Percentiles rank a stretch among this genome's conserved stretches.
These are phyloP conservation scores for Stigmatopora nigra DNA, from an alignment of 2,113 vertebrate genomes.

Conservation along the genomic window DNA sequence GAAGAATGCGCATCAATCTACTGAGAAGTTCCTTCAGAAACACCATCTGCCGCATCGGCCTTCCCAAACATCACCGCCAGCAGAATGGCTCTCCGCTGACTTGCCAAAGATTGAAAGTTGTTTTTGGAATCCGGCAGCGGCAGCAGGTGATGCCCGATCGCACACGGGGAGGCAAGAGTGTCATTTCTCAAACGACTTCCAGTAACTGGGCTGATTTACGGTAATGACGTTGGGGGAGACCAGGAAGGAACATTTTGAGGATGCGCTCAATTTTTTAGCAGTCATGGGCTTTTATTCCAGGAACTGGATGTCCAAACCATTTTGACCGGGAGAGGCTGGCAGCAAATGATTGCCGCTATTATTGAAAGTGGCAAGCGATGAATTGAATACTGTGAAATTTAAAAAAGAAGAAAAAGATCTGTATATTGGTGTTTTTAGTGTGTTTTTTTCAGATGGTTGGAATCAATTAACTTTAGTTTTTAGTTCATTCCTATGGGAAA, in stretches of 20 bases:
- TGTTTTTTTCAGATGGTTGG: too few species aligned
- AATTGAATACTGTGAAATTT: too few species aligned
- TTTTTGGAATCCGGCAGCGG: slow-evolving; percentile 33
- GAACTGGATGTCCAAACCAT: too few species aligned
- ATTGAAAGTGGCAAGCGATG: too few species aligned
- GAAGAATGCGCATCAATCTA: slow-evolving; percentile 36
- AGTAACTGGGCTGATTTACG: slow-evolving; percentile 17
- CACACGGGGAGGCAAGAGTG: slow-evolving; percentile 28
- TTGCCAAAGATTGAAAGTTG: slow-evolving; percentile 25
- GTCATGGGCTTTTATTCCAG: too few species aligned
- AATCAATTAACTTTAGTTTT: too few species aligned
- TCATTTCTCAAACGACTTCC: slow-evolving; percentile 36
- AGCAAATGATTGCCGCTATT: too few species aligned
- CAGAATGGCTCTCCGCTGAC: slow-evolving; percentile 34
- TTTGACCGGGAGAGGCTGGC: too few species aligned
- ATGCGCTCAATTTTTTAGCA: slow-evolving; percentile 10
- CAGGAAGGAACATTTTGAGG: slow-evolving; percentile 16
- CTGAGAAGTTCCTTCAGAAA: slow-evolving; percentile 46
- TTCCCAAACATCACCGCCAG: slow-evolving; percentile 23
- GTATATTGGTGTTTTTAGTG: too few species aligned
- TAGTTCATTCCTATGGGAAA: too few species aligned
- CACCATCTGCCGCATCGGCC: slow-evolving; percentile 41
- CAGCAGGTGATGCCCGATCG: slow-evolving; percentile 25
- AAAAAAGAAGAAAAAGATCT: too few species aligned
- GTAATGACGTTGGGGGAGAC: slow-evolving; percentile 24